Base-by-base conservation (phyloP, 2,113 vertebrate genomes). In the Uria lomvia region DNA sequence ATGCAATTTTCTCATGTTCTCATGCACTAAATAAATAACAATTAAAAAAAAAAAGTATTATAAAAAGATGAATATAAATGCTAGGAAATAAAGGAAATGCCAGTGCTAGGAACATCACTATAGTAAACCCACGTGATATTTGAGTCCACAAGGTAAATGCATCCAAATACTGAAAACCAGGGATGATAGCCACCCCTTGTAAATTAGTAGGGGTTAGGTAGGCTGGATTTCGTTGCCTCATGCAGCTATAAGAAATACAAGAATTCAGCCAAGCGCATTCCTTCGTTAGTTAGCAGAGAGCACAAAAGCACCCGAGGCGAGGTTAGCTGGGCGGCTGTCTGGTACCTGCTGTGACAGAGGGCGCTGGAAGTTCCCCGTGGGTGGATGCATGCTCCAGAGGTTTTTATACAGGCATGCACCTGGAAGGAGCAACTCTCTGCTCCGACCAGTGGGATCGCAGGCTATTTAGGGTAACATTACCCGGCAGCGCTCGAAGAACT, bases 391-490 rank as follows among this genome's bases (percentile, higher is more conserved):
- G 2, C 87, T 60, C 77, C 82, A 77, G 24, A 88, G 97, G 87
- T 90, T 97, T 97, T 98, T 98, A 98, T 98, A 97, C 86, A 80
- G 82, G 86, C 93, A 13, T 15, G 74, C 77, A 96, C 94, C 97
- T 97, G 96, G 88, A 94, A 88, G 96, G 96, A 95, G 70, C 84
- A 95, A 73, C 92, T 53, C 72, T 88, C 87, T 23, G 56, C 84
- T 89, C 92, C 45, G 45, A 53, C 98, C 96, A 95, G 95, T 97
- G 23, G 3, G 66, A 55, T 92, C 34, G 70, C 93, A 90, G 80
- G 96, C 93, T 98, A 98, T 98, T 98, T 98, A 95, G 56, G 90
- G 98, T 84, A 98, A 95, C 97, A 97, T 98, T 96, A 98, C 96
- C 92, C 67, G 74, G 87, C 93, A 68, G 85, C 0, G 8, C 72